A percentile compares a stretch with the other conserved stretches of the same genome.
Conservation (phyloP, 2,888 invertebrate genomes). For the Thysanoteuthis rhombus region DNA sequence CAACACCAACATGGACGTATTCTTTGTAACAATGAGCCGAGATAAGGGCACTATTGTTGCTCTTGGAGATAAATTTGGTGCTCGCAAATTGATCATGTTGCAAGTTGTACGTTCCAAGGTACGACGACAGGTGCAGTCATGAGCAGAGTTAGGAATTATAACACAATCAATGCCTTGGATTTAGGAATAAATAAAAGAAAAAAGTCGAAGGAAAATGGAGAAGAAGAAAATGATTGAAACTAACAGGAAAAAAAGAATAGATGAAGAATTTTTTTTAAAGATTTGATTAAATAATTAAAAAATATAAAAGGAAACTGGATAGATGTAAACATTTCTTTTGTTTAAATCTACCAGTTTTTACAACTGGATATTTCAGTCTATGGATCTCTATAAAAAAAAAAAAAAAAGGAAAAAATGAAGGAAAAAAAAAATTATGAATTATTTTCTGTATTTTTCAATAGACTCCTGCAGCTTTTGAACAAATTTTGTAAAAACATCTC, state of each 20-base stretch:
- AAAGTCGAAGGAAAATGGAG: background rate
- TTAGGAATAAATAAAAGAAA: background rate
- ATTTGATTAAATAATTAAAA: background rate
- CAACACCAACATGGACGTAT: constrained; percentile 66
- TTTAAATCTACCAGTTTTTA: background rate
- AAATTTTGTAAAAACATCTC: background rate
- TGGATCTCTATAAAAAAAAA: background rate
- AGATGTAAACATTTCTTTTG: background rate
- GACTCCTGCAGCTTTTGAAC: background rate
- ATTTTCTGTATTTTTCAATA: background rate
- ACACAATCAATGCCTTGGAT: background rate
- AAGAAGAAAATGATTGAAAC: background rate
- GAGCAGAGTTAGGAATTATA: constrained; percentile 31
- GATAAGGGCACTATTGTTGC: constrained; percentile 68
- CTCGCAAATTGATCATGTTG: constrained; percentile 67
- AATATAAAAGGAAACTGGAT: background rate
- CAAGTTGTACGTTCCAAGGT: constrained; percentile 63
- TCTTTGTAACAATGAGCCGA: constrained; percentile 65
- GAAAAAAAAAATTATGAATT: background rate
- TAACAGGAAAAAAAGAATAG: background rate
- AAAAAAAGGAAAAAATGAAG: background rate
- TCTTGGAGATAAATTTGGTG: constrained; percentile 66
- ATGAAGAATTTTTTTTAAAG: background rate
- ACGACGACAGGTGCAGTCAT: constrained; percentile 55
- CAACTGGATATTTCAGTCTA: background rate